Evolutionary conservation across 2,797 vertebrate species (phyloP), one percentile per base, ranked within the genome.

Genomic region (Pseudopleuronectes americanus): DNA sequence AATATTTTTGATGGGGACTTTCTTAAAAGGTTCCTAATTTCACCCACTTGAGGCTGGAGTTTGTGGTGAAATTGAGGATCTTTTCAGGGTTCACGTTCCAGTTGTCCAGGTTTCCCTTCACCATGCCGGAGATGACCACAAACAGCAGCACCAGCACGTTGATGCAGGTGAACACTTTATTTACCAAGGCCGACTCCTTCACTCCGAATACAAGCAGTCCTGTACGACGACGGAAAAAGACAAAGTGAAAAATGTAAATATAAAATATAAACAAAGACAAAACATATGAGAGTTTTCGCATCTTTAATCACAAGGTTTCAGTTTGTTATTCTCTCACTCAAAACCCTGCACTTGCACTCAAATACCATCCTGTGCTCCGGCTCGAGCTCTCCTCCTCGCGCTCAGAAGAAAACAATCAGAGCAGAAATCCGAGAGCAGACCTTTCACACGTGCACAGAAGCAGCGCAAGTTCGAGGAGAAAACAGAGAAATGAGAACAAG

Each of bases 141-240:
- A 97, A 98, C 67, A 96, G 81, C 49, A 99, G 89, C 68, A 99
- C 97, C 9, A 98, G 89, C 1, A 99, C 91, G 0, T 99, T 99
- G 89, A 99, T 63, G 71, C 97, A 97, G 48, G 98, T 99, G 89
- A 99, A 98, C 8, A 98, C 76, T 91, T 98, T 99, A 78, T 96
- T 98, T 22, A 99, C 96, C 88, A 97, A 69, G n/a, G 97, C 97
- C 0, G 98, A 99, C 87, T 99, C 98, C 81, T 99, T 99, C 81
- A 98, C 98, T 0, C 98, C 97, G 52, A 98, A 94, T 0, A 93
- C 95, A 54, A 99, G 92, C 76, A 99, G 92, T 2, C 95, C 98
- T 99, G 71, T 12, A 68, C 79, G 45, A 38, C 23, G n/a, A 23
- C 4, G 26, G 0, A 23, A 62, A 13, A 8, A 47, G 10, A 16